Evolutionary conservation across 1,140 invertebrate genomes (phyloP), one percentile per base, ranked within the genome.

Genomic region (Littorina saxatilis): DNA sequence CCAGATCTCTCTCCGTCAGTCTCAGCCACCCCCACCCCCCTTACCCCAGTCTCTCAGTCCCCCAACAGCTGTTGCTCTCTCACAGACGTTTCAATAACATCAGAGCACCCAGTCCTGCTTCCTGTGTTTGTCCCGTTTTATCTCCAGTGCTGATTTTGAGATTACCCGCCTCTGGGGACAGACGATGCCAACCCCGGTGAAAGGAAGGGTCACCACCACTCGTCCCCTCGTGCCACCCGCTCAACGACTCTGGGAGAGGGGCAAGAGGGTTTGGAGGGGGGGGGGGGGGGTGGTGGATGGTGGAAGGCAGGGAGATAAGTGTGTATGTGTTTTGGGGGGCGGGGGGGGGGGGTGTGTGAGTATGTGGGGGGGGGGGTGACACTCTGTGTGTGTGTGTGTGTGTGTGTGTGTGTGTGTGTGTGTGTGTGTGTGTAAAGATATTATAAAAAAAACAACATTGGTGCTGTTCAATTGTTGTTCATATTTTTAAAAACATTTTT

Each of bases 1-100:
- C n/a, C n/a, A n/a, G n/a, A 11, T 43, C 74, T 76, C 40, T 43
- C 40, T 76, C 74, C 27, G 5, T 76, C 74, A 23, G 4, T 76
- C 27, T 39, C 76, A 35, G 50, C 37, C 76, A 35, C 37, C 75
- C 50, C 63, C 63, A 13, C 63, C 63, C 35, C n/a, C 63, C 20
- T 20, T 50, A 50, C n/a, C n/a, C n/a, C n/a, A n/a, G n/a, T n/a
- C n/a, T n/a, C n/a, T n/a, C n/a, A n/a, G n/a, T n/a, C n/a, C n/a
- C n/a, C 68, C 17, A 37, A 7, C 68, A 72, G 35, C 68, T 39
- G 68, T 72, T 37, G 20, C 37, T 23, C 27, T 47, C 40, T 20
- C 39, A 74, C 35, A 47, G 20, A 74, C 47, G 32, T 20, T 72
- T 72, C 58, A 61, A 61, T 61, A 9, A 61, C 27, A 29, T 61